Evolutionary conservation across 2,797 vertebrate genomes (phyloP).

Genomic region (Molossus molossus): DNA sequence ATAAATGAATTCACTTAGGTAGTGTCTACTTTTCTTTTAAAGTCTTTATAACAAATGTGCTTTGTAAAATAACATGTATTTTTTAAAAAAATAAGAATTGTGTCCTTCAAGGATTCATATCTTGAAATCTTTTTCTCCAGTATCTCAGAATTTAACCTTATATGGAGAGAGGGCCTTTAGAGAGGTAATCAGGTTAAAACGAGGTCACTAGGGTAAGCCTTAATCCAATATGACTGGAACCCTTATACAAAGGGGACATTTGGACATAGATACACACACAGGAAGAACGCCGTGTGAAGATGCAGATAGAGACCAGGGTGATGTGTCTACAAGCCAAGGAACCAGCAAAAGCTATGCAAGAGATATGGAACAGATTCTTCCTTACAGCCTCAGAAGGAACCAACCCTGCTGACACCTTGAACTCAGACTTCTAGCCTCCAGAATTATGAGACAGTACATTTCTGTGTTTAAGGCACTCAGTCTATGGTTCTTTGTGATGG

Average conservation of each 20-base stretch:
- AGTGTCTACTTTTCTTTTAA: slow-evolving; percentile 40
- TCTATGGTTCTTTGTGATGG: not conserved
- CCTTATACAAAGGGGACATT: not conserved
- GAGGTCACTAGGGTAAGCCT: not conserved
- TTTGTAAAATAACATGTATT: not conserved
- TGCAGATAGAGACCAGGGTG: not conserved
- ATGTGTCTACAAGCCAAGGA: not conserved
- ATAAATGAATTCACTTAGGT: not conserved
- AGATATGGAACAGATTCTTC: not conserved
- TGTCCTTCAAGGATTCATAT: not conserved
- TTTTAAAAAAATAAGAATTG: not conserved
- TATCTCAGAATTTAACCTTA: not conserved
- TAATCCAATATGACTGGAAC: not conserved
- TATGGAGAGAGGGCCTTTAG: not conserved
- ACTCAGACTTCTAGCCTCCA: not conserved
- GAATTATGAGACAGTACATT: not conserved
- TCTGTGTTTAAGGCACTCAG: not conserved
- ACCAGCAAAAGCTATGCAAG: not conserved
- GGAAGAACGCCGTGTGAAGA: not conserved
- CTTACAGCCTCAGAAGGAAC: not conserved
- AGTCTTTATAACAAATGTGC: not conserved
- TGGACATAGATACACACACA: not conserved
- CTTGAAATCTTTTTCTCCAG: not conserved
- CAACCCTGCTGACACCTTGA: not conserved
- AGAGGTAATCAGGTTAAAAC: slow-evolving; percentile 21